Conservation (phyloP, 2,113 vertebrate species). For the Sigmodon hispidus region DNA sequence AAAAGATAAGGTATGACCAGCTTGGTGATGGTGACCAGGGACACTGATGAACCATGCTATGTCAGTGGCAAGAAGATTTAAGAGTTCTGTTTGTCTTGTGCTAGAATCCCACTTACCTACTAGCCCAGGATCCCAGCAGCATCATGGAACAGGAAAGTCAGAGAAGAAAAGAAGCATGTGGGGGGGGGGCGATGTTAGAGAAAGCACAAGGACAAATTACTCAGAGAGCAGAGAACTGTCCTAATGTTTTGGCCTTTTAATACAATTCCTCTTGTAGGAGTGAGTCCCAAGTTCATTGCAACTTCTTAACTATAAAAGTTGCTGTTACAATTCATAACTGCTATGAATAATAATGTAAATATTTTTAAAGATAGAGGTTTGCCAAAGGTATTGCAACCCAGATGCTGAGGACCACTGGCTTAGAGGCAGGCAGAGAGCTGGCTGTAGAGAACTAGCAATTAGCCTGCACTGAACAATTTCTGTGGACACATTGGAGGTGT, state of each 20-base stretch:
- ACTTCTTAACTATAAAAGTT: background rate
- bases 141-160: background rate
- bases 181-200: background rate
- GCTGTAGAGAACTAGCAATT: background rate
- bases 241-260: background rate
- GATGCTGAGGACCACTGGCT: background rate
- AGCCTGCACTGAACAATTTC: background rate
- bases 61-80: conserved; percentile 15
- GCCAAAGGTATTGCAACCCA: background rate
- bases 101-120: conserved; percentile 6
- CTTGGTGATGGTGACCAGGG: conserved; percentile 19
- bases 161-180: background rate
- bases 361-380: background rate
- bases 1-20: conserved; percentile 56
- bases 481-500: background rate
- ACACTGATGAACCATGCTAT: background rate
- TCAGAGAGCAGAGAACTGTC: background rate
- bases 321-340: too few species aligned
- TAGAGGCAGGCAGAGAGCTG: background rate
- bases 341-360: background rate
- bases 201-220: background rate
- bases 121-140: background rate
- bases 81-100: conserved; percentile 41
- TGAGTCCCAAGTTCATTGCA: background rate
- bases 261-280: background rate